Evolutionary conservation across 2,888 invertebrate genomes (phyloP).

Genomic region (Agonopterix arenella): DNA sequence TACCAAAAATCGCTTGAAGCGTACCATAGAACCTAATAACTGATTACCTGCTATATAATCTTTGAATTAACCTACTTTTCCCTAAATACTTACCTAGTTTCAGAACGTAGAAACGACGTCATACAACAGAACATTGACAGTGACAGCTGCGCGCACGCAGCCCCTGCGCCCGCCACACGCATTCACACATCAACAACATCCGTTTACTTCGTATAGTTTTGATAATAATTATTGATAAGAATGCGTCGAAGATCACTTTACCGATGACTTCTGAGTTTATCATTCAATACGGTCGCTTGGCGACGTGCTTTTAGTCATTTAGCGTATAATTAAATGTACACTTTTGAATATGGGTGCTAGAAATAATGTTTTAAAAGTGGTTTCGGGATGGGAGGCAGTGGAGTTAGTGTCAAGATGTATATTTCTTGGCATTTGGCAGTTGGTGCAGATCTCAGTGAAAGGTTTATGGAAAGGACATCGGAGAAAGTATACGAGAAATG

Average conservation of each 20-base stretch:
- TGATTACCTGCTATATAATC: no score
- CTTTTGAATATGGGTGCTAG: conserved; percentile 41
- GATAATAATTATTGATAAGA: conserved; percentile 42
- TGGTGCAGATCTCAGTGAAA: conserved; percentile 45
- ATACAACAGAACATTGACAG: conserved; percentile 8
- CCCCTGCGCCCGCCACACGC: background rate
- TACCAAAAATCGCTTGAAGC: no score
- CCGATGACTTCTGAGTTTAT: conserved; percentile 40
- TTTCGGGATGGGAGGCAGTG: conserved; percentile 57
- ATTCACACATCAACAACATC: conserved; percentile 13
- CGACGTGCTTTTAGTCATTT: background rate
- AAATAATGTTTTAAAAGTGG: conserved; percentile 43
- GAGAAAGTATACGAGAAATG: conserved; percentile 38
- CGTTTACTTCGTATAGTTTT: conserved; percentile 31
- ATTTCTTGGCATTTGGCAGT: conserved; percentile 56
- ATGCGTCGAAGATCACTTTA: conserved; percentile 25
- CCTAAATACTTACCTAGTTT: background rate
- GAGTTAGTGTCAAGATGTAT: conserved; percentile 50
- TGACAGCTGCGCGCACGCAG: conserved; percentile 11
- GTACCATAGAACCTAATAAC: no score
- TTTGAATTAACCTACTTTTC: no score
- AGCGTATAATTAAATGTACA: background rate
- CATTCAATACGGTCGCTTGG: conserved; percentile 12
- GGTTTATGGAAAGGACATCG: conserved; percentile 60
- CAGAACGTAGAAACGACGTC: conserved; percentile 3